Conservation (phyloP, 2,113 vertebrate genomes). For the Pluvialis apricaria region DNA sequence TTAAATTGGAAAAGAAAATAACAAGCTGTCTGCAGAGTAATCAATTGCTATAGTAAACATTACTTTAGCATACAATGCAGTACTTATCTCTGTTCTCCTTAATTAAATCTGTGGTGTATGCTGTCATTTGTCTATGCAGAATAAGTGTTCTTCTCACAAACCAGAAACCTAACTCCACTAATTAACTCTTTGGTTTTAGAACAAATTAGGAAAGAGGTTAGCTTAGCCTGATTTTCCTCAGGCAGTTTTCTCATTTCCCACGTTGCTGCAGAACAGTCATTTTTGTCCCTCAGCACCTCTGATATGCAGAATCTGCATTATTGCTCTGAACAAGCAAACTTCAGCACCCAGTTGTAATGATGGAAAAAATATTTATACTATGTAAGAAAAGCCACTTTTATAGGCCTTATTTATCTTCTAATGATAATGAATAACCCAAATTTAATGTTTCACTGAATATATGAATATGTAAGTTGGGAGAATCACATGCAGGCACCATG, state of each 20-base stretch:
- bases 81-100: constrained; percentile 35
- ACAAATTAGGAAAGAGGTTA: not conserved
- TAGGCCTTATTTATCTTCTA: constrained; percentile 25
- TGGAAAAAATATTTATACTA: constrained; percentile 23
- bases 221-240: constrained; percentile 2
- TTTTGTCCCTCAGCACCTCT: not conserved
- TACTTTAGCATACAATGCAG: constrained; percentile 17
- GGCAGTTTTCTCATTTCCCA: not conserved
- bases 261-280: not conserved
- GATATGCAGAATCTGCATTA: not conserved
- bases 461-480: constrained; percentile 21
- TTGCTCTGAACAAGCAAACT: not conserved
- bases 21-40: constrained; percentile 38
- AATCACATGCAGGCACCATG: not conserved
- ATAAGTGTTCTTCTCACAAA: not conserved
- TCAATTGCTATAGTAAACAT: constrained; percentile 54
- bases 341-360: not conserved
- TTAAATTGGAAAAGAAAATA: constrained; percentile 56
- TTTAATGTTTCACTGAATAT: not conserved
- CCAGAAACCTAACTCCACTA: constrained; percentile 9
- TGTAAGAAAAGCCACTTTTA: constrained; percentile 2
- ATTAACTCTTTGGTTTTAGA: constrained; percentile 22
- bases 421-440: constrained; percentile 34
- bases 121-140: constrained; percentile 1
- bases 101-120: constrained; percentile 42